phyloP scores from a whole-genome alignment of 2,113 vertebrate genomes.

The Physeter macrocephalus region DNA sequence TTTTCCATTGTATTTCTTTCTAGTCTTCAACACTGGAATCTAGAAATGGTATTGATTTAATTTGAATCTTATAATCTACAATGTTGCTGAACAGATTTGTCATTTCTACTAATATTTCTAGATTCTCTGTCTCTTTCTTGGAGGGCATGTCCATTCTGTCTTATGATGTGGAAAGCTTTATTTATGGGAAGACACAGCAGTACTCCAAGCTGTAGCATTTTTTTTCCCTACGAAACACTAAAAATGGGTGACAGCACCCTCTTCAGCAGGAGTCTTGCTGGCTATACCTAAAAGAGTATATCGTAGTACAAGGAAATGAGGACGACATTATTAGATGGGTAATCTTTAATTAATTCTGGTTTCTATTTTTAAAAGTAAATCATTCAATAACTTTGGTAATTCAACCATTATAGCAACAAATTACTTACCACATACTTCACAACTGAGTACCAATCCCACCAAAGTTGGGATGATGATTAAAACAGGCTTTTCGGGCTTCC shows the following conservation, averaged over 20 bases:
- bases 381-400: too few species aligned
- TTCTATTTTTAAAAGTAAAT: conserved; percentile 30
- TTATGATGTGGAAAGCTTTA: neutral
- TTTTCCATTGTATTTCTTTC: neutral
- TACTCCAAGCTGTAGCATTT: neutral
- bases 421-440: too few species aligned
- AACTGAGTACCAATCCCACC: too few species aligned
- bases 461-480: too few species aligned
- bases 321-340: neutral
- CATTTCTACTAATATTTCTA: conserved; percentile 20
- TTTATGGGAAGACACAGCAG: neutral
- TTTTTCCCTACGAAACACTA: neutral
- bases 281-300: neutral
- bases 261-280: neutral
- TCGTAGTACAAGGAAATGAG: neutral
- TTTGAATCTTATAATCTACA: neutral
- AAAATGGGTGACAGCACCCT: neutral
- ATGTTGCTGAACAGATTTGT: neutral
- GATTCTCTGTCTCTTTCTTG: neutral
- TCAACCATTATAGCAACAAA: too few species aligned
- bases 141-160: neutral
- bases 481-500: too few species aligned
- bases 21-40: neutral
- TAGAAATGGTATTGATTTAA: neutral
- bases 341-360: neutral